Conservation (phyloP, 2,888 invertebrate genomes). For the Netelia inedita region DNA sequence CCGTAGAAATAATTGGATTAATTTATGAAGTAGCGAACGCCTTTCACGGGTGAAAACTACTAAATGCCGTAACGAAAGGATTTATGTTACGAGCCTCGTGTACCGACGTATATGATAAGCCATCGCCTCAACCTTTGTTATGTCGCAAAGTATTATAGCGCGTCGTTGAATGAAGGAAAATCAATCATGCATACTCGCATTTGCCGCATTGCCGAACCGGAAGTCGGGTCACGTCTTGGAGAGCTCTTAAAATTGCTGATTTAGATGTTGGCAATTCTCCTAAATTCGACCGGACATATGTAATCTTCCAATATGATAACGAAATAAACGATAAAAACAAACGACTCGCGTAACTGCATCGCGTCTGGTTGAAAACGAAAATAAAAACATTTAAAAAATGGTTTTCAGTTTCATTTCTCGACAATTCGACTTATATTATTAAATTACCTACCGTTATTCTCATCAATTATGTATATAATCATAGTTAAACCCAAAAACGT, state of each 20-base stretch:
- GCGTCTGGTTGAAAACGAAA: neutral
- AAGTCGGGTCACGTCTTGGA: neutral
- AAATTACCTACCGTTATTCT: neutral
- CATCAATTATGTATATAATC: neutral
- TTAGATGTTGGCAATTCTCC: neutral
- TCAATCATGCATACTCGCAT: slow-evolving; percentile 38
- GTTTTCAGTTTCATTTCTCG: neutral
- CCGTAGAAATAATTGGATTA: too few relatives aligned
- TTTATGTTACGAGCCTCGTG: neutral
- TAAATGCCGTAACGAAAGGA: neutral
- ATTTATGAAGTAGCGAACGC: too few relatives aligned
- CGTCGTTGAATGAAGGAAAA: slow-evolving; percentile 25
- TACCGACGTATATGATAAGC: neutral
- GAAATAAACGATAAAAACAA: neutral
- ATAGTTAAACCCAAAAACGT: neutral
- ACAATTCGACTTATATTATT: neutral
- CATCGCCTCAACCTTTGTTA: slow-evolving; percentile 10
- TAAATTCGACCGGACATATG: neutral
- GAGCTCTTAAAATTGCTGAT: neutral
- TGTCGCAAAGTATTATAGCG: slow-evolving; percentile 15
- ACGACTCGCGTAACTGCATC: neutral
- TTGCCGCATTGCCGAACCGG: slow-evolving; percentile 42
- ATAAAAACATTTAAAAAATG: neutral
- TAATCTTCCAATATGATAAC: neutral
- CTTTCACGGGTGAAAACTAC: neutral